These are phyloP conservation scores for Hybos culiciformis DNA, from an alignment of 2,888 invertebrate species.

Conservation along the genomic window DNA sequence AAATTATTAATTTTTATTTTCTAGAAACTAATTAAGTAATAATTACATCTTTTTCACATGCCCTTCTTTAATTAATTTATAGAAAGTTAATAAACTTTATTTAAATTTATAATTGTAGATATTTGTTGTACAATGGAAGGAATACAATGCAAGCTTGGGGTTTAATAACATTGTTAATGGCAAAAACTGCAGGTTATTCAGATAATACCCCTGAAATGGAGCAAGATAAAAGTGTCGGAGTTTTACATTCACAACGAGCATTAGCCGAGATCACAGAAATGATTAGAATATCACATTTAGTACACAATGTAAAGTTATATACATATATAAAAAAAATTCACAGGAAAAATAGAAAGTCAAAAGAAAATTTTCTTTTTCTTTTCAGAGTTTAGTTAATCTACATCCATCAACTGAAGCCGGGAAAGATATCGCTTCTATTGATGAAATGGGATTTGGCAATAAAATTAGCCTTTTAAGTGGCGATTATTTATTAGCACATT, in stretches of 20 bases:
- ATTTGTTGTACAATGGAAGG: constrained; percentile 79
- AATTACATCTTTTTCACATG: neutral
- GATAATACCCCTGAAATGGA: constrained; percentile 68
- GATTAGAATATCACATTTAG: constrained; percentile 83
- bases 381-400: constrained; percentile 60
- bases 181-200: constrained; percentile 81
- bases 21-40: neutral
- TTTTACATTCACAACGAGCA: constrained; percentile 71
- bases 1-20: neutral
- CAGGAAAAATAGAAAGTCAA: too few species aligned
- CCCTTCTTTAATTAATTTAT: neutral
- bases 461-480: constrained; percentile 88
- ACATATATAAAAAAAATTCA: neutral
- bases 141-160: constrained; percentile 93
- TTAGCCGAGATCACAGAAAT: constrained; percentile 93
- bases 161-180: constrained; percentile 75
- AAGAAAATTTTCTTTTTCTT: neutral
- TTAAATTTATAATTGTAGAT: constrained; percentile 39
- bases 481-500: constrained; percentile 80
- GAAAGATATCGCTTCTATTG: constrained; percentile 41
- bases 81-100: neutral
- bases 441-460: constrained; percentile 86
- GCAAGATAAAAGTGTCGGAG: constrained; percentile 74
- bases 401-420: constrained; percentile 41
- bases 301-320: constrained; percentile 54